These are phyloP conservation scores for Calypte anna DNA, from an alignment of 2,113 vertebrate genomes.

Conservation along the genomic window DNA sequence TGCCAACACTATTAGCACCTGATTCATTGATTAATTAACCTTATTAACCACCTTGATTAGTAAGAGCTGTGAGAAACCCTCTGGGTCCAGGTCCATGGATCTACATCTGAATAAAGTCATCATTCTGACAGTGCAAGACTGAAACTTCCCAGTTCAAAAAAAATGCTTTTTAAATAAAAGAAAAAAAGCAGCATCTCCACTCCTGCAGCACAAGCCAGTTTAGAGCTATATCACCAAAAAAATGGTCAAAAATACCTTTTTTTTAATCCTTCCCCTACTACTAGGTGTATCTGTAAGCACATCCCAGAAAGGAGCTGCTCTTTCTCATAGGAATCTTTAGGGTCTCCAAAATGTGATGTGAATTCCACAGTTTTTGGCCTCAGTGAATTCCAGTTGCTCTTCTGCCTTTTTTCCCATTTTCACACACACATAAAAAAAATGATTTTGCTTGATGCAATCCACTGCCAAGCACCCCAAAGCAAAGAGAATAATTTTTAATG, in stretches of 20 bases:
- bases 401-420: neutral
- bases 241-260: neutral
- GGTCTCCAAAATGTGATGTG: neutral
- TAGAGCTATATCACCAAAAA: neutral
- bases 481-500: neutral
- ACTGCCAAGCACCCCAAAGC: neutral
- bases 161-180: neutral
- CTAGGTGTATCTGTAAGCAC: neutral
- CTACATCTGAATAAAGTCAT: neutral
- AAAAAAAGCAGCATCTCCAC: neutral
- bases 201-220: neutral
- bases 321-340: neutral
- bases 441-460: neutral
- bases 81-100: neutral
- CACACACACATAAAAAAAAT: neutral
- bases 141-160: rapidly evolving
- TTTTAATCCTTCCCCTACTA: neutral
- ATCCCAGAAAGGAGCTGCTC: neutral
- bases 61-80: neutral
- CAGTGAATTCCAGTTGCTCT: neutral
- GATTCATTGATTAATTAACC: neutral
- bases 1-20: neutral
- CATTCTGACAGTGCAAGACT: neutral
- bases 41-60: neutral
- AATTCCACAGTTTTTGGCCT: neutral